Conservation (phyloP, 2,888 invertebrate genomes). For the Axea sp. region DNA sequence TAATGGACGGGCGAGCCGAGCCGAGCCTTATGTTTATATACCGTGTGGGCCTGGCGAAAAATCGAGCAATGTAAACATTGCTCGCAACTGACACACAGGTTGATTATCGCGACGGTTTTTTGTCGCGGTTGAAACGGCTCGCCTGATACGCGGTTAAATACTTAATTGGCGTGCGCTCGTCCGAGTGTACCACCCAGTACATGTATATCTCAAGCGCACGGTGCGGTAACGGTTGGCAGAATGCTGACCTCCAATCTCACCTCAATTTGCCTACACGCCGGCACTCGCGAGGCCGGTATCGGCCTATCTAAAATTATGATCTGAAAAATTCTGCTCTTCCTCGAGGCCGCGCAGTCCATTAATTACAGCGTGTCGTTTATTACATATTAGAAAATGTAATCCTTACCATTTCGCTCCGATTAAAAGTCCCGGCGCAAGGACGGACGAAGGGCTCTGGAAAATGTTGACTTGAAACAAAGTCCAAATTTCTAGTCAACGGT, state of each 20-base stretch:
- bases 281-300: slow-evolving; percentile 72
- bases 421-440: slow-evolving; percentile 28
- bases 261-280: slow-evolving; percentile 79
- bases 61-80: slow-evolving; percentile 39
- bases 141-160: slow-evolving; percentile 53
- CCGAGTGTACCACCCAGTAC: slow-evolving; percentile 69
- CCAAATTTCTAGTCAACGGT: too few relatives aligned
- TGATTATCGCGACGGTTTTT: slow-evolving; percentile 58
- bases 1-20: slow-evolving; percentile 49
- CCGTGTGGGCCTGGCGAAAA: slow-evolving; percentile 51
- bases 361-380: slow-evolving; percentile 70
- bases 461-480: background rate
- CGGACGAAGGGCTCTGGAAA: too few relatives aligned
- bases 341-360: slow-evolving; percentile 73
- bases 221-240: slow-evolving; percentile 73
- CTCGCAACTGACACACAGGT: too few relatives aligned
- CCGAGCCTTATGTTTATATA: slow-evolving; percentile 48
- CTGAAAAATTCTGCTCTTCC: slow-evolving; percentile 72
- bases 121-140: slow-evolving; percentile 42
- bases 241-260: slow-evolving; percentile 79
- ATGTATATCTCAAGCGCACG: slow-evolving; percentile 62
- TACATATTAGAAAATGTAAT: slow-evolving; percentile 63
- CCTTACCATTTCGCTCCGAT: slow-evolving; percentile 58
- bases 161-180: slow-evolving; percentile 60
- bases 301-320: slow-evolving; percentile 79